Percentiles rank a stretch among this genome's conserved stretches.
phyloP scores from a whole-genome alignment of 2,888 invertebrate genomes.

The Lampropteryx suffumata region DNA sequence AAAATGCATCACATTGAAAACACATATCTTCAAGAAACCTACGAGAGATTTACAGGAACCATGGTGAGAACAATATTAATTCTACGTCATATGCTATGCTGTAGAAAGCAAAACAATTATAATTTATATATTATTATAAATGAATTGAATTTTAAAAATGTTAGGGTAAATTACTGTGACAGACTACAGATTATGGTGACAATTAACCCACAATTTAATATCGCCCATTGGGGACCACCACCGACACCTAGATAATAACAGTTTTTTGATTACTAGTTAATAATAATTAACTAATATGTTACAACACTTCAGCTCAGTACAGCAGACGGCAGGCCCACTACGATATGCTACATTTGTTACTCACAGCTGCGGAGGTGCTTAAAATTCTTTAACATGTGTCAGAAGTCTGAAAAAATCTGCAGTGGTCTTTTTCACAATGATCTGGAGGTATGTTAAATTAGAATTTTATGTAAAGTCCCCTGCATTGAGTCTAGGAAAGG shows the following conservation, averaged over 20 bases:
- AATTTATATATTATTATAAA: too few species aligned
- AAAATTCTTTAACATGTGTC: slow-evolving; percentile 17
- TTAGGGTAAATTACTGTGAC: too few species aligned
- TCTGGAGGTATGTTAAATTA: slow-evolving; percentile 1
- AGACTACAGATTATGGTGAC: too few species aligned
- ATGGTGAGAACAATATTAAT: slow-evolving; percentile 1
- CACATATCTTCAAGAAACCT: slow-evolving; percentile 7
- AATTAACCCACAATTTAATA: too few species aligned
- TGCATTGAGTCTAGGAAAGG: too few species aligned
- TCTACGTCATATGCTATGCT: neutral
- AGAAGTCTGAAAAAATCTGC: slow-evolving; percentile 21
- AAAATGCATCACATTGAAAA: slow-evolving; percentile 16
- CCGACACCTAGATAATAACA: too few species aligned
- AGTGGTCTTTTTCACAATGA: slow-evolving; percentile 9
- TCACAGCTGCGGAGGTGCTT: slow-evolving; percentile 14
- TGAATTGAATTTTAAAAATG: too few species aligned
- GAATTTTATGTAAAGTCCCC: too few species aligned
- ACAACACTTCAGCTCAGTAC: slow-evolving; percentile 2
- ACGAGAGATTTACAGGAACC: slow-evolving; percentile 17
- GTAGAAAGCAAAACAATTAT: too few species aligned
- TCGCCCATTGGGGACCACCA: too few species aligned
- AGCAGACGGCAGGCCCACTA: neutral
- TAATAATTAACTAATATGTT: too few species aligned
- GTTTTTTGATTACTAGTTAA: too few species aligned
- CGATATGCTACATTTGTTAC: slow-evolving; percentile 18